Conservation (phyloP, 2,113 vertebrate genomes). For the Sterna hirundo region DNA sequence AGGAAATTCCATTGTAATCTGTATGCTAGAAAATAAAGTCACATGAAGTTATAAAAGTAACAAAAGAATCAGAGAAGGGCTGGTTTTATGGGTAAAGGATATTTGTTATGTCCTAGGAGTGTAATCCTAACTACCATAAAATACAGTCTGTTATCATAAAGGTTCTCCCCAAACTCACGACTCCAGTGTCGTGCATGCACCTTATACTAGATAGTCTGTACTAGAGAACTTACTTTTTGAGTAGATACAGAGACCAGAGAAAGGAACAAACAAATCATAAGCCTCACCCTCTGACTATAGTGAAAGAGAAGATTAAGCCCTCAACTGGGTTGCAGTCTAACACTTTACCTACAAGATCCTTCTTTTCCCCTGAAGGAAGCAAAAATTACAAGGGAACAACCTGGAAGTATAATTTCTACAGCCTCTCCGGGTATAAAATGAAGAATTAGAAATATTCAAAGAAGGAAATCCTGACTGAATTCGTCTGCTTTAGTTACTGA, state of each 20-base stretch:
- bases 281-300: background rate
- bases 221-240: background rate
- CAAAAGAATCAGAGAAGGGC: background rate
- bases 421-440: background rate
- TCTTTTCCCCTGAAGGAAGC: background rate
- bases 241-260: background rate
- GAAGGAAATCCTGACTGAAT: background rate
- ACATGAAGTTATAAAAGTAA: background rate
- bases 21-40: background rate
- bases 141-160: background rate
- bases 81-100: background rate
- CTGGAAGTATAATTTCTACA: background rate
- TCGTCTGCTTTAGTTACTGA: background rate
- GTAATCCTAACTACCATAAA: background rate
- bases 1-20: background rate
- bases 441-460: background rate
- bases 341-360: background rate
- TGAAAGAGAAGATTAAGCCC: background rate
- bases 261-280: background rate
- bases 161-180: background rate
- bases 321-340: background rate
- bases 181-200: background rate
- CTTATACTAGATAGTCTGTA: background rate
- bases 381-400: background rate
- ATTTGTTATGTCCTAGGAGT: background rate